Conservation (phyloP, 2,797 vertebrate genomes). For the Pampus argenteus region DNA sequence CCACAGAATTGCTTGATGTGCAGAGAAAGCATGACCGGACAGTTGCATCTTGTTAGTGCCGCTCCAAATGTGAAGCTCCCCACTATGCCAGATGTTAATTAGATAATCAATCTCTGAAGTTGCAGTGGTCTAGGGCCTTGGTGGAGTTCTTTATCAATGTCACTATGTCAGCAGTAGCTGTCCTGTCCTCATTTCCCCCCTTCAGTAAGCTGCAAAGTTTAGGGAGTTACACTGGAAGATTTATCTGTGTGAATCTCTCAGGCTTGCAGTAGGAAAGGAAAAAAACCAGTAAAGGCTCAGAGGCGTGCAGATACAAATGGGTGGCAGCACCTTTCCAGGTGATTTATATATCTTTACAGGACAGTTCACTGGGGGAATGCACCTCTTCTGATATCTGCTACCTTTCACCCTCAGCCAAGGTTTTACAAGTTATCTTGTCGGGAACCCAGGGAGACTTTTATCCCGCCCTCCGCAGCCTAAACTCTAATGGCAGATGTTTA, state of each 20-base stretch:
- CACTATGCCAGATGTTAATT: conserved; percentile 76
- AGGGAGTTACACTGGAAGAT: conserved; percentile 62
- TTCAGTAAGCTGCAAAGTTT: conserved; percentile 70
- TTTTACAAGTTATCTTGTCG: conserved; percentile 81
- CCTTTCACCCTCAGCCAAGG: conserved; percentile 75
- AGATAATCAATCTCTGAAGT: conserved; percentile 83
- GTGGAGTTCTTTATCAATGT: conserved; percentile 71
- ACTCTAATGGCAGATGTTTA: conserved; percentile 77
- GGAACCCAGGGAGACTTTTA: conserved; percentile 58
- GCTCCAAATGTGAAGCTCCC: conserved; percentile 58
- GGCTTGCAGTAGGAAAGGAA: conserved; percentile 38
- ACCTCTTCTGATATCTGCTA: conserved; percentile 65
- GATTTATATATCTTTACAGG: conserved; percentile 77
- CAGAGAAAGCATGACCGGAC: conserved; percentile 34
- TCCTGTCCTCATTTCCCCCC: conserved; percentile 72
- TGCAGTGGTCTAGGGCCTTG: conserved; percentile 56
- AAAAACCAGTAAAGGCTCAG: conserved; percentile 11
- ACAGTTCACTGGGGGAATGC: conserved; percentile 58
- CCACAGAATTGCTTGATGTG: conserved; percentile 5
- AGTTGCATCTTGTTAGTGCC: conserved; percentile 78
- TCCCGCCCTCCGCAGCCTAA: conserved; percentile 56
- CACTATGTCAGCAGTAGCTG: conserved; percentile 61
- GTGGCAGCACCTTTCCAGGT: conserved; percentile 51
- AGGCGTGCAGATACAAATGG: conserved; percentile 67
- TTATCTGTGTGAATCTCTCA: conserved; percentile 70